phyloP scores from a whole-genome alignment of 2,888 invertebrate species.

The Drosophila setosimentum region DNA sequence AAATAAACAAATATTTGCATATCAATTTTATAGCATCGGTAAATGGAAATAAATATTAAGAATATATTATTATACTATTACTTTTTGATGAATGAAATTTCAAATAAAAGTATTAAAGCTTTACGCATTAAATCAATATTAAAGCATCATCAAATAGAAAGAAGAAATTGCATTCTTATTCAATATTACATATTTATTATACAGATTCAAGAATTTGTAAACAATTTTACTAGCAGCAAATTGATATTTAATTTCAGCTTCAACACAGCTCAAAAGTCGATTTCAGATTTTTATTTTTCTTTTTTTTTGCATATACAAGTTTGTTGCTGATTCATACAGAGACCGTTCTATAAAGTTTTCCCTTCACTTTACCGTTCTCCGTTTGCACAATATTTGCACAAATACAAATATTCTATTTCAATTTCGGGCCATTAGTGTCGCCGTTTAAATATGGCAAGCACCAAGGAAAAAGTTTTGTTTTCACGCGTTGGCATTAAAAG shows the following conservation, averaged over 20 bases:
- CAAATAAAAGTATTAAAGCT: background rate
- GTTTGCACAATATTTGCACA: conserved; percentile 64
- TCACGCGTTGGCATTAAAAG: conserved; percentile 63
- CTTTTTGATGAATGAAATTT: background rate
- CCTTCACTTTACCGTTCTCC: conserved; percentile 7
- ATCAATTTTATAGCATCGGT: background rate
- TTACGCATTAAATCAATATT: background rate
- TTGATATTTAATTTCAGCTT: background rate
- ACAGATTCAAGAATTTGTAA: background rate
- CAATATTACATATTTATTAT: background rate
- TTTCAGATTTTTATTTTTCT: too few species aligned
- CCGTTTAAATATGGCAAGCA: conserved; percentile 60
- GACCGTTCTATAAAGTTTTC: conserved; percentile 34
- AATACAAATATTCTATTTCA: conserved; percentile 72
- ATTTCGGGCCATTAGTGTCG: conserved; percentile 78
- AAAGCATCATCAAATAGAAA: background rate
- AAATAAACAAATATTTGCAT: background rate
- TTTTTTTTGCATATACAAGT: conserved; percentile 21
- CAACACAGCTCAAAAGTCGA: background rate
- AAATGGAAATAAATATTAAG: background rate
- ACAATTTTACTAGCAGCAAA: background rate
- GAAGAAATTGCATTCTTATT: background rate
- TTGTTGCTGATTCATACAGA: background rate
- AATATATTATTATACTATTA: background rate
- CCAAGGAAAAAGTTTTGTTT: conserved; percentile 71